Base-by-base conservation (phyloP, 1,140 invertebrate genomes). In the Triops longicaudatus region DNA sequence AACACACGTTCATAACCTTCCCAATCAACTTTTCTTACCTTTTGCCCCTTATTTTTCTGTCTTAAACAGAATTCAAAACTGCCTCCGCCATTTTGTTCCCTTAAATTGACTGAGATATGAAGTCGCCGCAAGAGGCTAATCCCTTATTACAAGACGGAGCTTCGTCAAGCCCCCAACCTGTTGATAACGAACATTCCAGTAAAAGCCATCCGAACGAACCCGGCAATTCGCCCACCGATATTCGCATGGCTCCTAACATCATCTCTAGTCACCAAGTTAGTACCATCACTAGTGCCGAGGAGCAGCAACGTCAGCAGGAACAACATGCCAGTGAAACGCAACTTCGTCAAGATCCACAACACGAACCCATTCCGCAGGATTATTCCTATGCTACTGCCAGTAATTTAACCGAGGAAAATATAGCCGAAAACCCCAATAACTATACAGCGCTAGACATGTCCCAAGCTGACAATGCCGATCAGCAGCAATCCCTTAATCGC, bases 261-360 rank as follows among this genome's bases (percentile, higher is more conserved):
- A 63, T 63, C 50, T 63, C 50, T 63, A 63, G 50, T 63, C 50
- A 63, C n/a, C 50, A 63, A 63, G 50, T 63, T 9, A 63, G 50
- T 63, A 63, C 50, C 50, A 63, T 63, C 14, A 63, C 50, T 63
- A 63, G 10, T 14, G 50, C 50, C 14, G 50, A 63, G 14, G 50
- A 63, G 22, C 50, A 63, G 22, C 50, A 63, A 22, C 50, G 22
- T n/a, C 50, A 63, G 14, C 50, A 63, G 50, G 50, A 63, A 63
- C 50, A 63, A 22, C 50, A 63, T 3, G 17, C 14, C 14, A 63
- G 50, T 63, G 50, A 63, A 63, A 22, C 50, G 1, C 50, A 63
- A 17, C 50, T n/a, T 22, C 50, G 22, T 63, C 50, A 63, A 22
- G 17, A 63, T 9, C 50, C 14, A 14, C 50, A 63, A 22, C 50